Percentiles rank a stretch among this genome's conserved stretches.
Conservation (phyloP, 2,888 invertebrate genomes). For the Eumerus sabulonum region DNA sequence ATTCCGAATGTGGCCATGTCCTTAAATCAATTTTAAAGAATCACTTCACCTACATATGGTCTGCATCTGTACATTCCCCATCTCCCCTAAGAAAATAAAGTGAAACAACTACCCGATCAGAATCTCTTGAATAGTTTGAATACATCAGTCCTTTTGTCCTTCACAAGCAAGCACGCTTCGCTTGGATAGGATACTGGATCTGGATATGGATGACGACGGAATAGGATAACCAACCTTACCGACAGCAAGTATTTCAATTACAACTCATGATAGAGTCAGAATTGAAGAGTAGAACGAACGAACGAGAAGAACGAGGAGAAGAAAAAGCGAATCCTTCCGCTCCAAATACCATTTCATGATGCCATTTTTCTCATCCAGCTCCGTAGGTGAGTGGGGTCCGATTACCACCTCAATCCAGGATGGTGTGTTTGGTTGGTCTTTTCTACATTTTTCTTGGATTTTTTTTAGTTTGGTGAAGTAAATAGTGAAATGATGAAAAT, state of each 20-base stretch:
- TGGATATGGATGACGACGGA: too few relatives aligned
- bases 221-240: constrained; percentile 44
- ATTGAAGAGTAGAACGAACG: background rate
- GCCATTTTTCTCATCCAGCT: constrained; percentile 7
- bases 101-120: constrained; percentile 45
- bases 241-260: constrained; percentile 67
- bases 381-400: too few relatives aligned
- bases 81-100: background rate
- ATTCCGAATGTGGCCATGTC: background rate
- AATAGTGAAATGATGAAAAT: too few relatives aligned
- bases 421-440: background rate
- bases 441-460: background rate
- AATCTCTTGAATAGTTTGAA: constrained; percentile 64
- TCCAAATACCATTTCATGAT: constrained; percentile 44
- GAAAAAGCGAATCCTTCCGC: constrained; percentile 54
- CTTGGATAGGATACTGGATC: too few relatives aligned
- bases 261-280: constrained; percentile 28
- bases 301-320: constrained; percentile 13
- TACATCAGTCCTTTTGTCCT: constrained; percentile 61
- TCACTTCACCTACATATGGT: constrained; percentile 1
- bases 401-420: too few relatives aligned
- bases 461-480: too few relatives aligned
- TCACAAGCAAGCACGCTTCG: constrained; percentile 3
- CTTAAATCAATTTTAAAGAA: constrained; percentile 39
- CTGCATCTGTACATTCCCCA: background rate